These are phyloP conservation scores for Carterocephalus palaemon DNA, from an alignment of 2,888 invertebrate genomes.

Conservation along the genomic window DNA sequence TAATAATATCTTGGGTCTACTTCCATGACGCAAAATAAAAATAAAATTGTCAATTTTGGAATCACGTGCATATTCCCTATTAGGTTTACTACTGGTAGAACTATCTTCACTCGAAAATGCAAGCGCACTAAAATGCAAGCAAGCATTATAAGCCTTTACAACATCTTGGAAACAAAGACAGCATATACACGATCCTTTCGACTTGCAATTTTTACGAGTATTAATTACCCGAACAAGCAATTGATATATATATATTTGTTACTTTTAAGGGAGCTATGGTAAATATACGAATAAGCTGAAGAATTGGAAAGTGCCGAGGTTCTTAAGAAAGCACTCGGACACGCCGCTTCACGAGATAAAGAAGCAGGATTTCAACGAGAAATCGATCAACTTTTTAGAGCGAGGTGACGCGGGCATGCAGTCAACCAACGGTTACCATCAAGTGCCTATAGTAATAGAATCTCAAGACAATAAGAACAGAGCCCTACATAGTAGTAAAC, in stretches of 20 bases:
- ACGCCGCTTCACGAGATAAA: slow-evolving; percentile 69
- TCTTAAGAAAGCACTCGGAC: slow-evolving; percentile 81
- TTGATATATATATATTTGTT: too few relatives aligned
- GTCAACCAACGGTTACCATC: slow-evolving; percentile 78
- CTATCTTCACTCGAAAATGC: too few relatives aligned
- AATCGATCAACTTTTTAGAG: slow-evolving; percentile 57
- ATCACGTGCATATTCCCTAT: too few relatives aligned
- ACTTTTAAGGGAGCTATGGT: slow-evolving; percentile 78
- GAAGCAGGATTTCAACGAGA: slow-evolving; percentile 62
- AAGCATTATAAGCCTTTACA: too few relatives aligned
- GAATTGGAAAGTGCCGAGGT: slow-evolving; percentile 84
- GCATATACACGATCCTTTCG: too few relatives aligned
- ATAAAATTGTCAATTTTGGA: slow-evolving; percentile 27
- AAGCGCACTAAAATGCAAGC: too few relatives aligned
- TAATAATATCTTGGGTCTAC: slow-evolving; percentile 35
- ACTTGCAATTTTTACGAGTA: too few relatives aligned
- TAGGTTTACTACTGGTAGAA: too few relatives aligned
- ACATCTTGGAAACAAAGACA: too few relatives aligned
- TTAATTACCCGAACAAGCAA: too few relatives aligned
- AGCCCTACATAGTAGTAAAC: slow-evolving; percentile 56
- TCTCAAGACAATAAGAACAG: slow-evolving; percentile 64
- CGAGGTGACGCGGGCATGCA: slow-evolving; percentile 51
- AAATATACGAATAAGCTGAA: slow-evolving; percentile 79
- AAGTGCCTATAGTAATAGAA: slow-evolving; percentile 83
- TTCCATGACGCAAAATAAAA: slow-evolving; percentile 34